Evolutionary conservation across 2,113 vertebrate genomes (phyloP).

Genomic region (Anoplopoma fimbria): DNA sequence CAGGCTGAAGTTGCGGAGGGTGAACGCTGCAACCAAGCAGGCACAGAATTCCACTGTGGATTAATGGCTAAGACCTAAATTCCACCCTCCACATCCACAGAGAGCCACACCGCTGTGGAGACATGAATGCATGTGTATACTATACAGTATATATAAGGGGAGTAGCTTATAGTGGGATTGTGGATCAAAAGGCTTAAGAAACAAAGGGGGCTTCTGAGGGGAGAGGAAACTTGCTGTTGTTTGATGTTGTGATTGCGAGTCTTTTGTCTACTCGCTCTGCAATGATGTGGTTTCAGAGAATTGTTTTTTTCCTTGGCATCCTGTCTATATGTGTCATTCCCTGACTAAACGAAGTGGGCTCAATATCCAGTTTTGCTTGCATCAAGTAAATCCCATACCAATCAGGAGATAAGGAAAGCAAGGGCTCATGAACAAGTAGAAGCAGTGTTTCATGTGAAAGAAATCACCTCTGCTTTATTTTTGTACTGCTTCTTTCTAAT

Average conservation of each 20-base stretch:
- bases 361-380: not conserved
- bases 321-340: not conserved
- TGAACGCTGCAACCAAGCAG: constrained; percentile 45
- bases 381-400: constrained; percentile 6
- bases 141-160: not conserved
- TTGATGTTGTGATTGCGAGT: not conserved
- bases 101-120: constrained; percentile 19
- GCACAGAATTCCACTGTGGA: constrained; percentile 81
- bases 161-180: not conserved
- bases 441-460: constrained; percentile 29
- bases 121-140: not conserved
- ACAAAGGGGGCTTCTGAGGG: not conserved
- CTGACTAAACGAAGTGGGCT: not conserved
- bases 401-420: constrained; percentile 35
- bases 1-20: constrained; percentile 8
- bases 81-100: constrained; percentile 54
- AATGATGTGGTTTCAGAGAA: not conserved
- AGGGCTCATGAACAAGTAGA: not conserved
- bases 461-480: constrained; percentile 60
- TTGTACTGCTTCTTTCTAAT: constrained; percentile 4
- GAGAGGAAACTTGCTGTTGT: not conserved
- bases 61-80: constrained; percentile 81
- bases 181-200: constrained; percentile 11
- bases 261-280: not conserved
- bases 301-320: not conserved